Evolutionary conservation across 2,113 vertebrate species (phyloP).

Genomic region (Hemiprocne comata): DNA sequence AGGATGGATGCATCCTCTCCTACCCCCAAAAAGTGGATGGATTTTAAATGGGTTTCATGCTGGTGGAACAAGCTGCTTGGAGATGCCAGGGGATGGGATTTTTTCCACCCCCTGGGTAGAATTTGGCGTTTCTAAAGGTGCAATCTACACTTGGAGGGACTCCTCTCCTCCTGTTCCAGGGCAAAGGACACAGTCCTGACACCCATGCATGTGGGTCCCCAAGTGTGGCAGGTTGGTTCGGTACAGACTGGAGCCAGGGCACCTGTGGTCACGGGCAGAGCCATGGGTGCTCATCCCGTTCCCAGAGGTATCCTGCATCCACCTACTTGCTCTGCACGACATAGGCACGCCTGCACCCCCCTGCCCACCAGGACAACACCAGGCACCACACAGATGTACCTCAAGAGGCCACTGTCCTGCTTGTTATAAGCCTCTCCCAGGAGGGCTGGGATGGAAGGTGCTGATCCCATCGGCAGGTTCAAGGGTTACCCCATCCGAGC

Average conservation of each 20-base stretch:
- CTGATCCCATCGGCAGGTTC: accelerated
- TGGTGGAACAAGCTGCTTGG: not conserved
- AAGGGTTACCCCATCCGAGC: not conserved
- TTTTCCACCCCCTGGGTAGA: not conserved
- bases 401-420: accelerated
- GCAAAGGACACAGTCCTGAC: not conserved
- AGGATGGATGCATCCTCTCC: not conserved
- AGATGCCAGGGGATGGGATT: not conserved
- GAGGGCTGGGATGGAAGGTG: not conserved
- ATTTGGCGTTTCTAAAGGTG: not conserved
- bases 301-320: too few relatives aligned
- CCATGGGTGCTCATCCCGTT: accelerated
- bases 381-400: not conserved
- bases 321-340: accelerated
- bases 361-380: not conserved
- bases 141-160: not conserved
- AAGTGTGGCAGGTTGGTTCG: not conserved
- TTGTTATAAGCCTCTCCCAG: not conserved
- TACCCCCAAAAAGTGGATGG: not conserved
- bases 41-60: not conserved
- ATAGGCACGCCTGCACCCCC: accelerated
- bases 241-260: not conserved
- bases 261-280: not conserved
- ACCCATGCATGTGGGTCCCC: accelerated
- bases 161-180: not conserved